These are phyloP conservation scores for Tetragonula carbonaria DNA, from an alignment of 2,888 invertebrate genomes.

Conservation along the genomic window DNA sequence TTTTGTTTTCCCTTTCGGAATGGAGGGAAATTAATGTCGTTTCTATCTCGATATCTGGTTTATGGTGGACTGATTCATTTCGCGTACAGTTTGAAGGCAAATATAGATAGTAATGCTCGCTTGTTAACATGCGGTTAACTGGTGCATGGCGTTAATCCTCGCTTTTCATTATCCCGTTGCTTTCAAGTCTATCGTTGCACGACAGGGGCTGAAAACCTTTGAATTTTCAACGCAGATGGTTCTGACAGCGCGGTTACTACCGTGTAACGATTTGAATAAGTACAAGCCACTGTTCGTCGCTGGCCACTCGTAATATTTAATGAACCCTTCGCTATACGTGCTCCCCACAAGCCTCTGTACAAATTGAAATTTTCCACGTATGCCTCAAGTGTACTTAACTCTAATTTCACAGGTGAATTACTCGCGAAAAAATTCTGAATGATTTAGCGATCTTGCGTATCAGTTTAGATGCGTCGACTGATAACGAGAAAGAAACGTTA, in stretches of 20 bases:
- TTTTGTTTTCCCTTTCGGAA: neutral
- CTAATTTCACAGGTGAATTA: neutral
- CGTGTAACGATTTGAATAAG: conserved; percentile 33
- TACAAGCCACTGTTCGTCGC: conserved; percentile 1
- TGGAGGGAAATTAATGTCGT: neutral
- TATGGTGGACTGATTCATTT: neutral
- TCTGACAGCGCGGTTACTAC: conserved; percentile 44
- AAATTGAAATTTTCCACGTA: conserved; percentile 12
- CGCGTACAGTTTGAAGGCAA: neutral
- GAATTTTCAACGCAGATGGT: conserved; percentile 46
- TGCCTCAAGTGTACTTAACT: neutral
- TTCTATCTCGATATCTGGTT: neutral
- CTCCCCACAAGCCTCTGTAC: neutral
- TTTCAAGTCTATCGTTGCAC: conserved; percentile 32
- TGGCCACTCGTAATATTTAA: neutral
- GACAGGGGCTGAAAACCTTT: conserved; percentile 46
- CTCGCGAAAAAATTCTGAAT: too few species aligned
- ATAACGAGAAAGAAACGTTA: neutral
- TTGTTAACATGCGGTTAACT: conserved; percentile 49
- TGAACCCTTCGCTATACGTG: conserved; percentile 11
- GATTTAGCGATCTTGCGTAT: too few species aligned
- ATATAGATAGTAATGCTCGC: conserved; percentile 52
- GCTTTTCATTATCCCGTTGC: conserved; percentile 59
- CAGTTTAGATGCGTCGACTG: too few species aligned
- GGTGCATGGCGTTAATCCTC: conserved; percentile 62